Base-by-base conservation (phyloP, 2,113 vertebrate genomes). In the Prinia subflava region DNA sequence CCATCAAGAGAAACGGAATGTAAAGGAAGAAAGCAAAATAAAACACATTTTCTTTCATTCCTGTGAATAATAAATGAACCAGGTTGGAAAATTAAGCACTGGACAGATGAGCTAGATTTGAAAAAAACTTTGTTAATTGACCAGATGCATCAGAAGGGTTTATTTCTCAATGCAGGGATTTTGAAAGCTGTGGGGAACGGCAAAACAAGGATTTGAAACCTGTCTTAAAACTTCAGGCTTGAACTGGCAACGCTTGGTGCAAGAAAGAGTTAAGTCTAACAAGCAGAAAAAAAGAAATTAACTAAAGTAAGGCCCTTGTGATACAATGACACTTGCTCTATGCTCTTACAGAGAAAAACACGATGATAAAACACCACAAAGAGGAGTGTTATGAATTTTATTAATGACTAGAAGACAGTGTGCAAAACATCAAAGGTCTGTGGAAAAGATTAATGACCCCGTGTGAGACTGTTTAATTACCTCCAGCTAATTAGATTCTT, bases 361-460 rank as follows among this genome's bases (percentile, higher is more conserved):
- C 60, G 97, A 98, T 98, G 99, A 99, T 99, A 99, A 99, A 99
- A 98, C 98, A 98, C 98, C 98, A 99, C 99, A 99, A 99, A 99
- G 99, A 99, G 98, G 98, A 98, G 98, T 98, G 98, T 99, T 99
- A 99, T 99, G 99, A 99, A 99, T 99, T 99, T 99, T 99, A 99
- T 99, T 99, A 99, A 99, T 99, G 99, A 99, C 98, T 99, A 98
- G 98, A 99, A 99, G 99, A 99, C 99, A 99, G 98, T 99, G 98
- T 99, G 99, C 99, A 99, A 99, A 99, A 99, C 99, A 99, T 99
- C 99, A 99, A 99, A 99, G 99, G 99, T 99, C 99, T 99, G 97
- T 97, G 96, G 98, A 98, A 99, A 99, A 99, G 99, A 99, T 99
- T 99, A 99, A 99, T 99, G 99, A 99, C 99, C 99, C 99, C 98